Base-by-base conservation (phyloP, 2,888 invertebrate genomes). In the Pollenia amentaria region DNA sequence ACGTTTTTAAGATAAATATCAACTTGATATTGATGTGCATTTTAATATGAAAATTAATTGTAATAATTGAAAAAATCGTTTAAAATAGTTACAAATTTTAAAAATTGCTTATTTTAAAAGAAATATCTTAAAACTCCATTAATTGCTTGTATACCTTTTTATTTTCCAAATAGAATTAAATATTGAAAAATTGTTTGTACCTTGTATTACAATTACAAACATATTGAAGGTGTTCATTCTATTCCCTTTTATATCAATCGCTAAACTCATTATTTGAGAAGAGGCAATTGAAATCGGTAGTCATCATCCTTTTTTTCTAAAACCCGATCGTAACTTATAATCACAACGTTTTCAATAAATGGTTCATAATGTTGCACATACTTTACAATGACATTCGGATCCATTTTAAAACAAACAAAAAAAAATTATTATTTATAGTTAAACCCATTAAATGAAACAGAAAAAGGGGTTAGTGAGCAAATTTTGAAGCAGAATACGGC, bases 361-460 rank as follows among this genome's bases (percentile, higher is more conserved):
- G 12, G 44, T 42, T 46, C 3, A 55, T 53, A 55, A 53, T 38
- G 55, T 65, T 55, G 16, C 53, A 53, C 64, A 53, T 48, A 62
- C 64, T 73, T 60, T 4, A 12, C 29, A 73, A 73, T 16, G 46
- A 46, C 72, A 57, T 40, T 57, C 57, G 60, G 46, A 3, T 73
- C 2, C n/a, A 44, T 44, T 55, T 44, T 10, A 10, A 44, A 14
- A 18, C 4, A n/a, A 10, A 72, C 7, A 12, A 38, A 7, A 48
- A 75, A 40, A 62, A 40, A 18, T 14, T 40, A 18, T 75, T 16
- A 75, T 48, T 62, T 62, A 75, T 75, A n/a, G 48, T 12, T 44
- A 48, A 75, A 60, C 9, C 51, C 40, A 62, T 62, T 75, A 40
- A 40, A 51, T 6, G 46, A 29, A 16, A 12, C 14, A 14, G 2